These are phyloP conservation scores for Aphis craccivora DNA, from an alignment of 1,140 invertebrate species.

Conservation along the genomic window DNA sequence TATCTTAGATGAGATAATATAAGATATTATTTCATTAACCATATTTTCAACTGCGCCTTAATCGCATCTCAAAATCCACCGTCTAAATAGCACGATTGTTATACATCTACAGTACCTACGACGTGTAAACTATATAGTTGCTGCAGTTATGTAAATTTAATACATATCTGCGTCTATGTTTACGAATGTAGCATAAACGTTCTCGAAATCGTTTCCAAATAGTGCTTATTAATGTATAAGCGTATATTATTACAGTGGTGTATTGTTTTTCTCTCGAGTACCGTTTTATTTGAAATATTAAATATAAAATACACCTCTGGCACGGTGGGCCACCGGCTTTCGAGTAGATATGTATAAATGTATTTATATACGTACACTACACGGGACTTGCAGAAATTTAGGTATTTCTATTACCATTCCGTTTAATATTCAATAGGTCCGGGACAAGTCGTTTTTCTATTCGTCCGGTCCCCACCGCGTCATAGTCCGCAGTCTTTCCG, in stretches of 20 bases:
- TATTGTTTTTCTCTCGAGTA: neutral
- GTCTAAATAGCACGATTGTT: neutral
- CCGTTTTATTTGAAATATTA: neutral
- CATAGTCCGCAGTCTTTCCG: neutral
- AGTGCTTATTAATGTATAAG: neutral
- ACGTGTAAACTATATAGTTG: neutral
- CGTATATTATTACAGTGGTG: neutral
- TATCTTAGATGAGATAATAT: neutral
- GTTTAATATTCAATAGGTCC: slow-evolving; percentile 30
- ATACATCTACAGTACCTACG: neutral
- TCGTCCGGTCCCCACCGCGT: neutral
- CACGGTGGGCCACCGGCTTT: neutral
- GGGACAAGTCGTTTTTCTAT: neutral
- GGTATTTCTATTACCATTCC: neutral
- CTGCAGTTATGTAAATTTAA: slow-evolving; percentile 1
- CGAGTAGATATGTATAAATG: neutral
- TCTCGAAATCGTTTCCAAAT: neutral
- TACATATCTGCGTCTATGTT: neutral
- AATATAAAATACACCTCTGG: neutral
- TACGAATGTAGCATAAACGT: neutral
- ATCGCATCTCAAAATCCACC: neutral
- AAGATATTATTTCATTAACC: neutral
- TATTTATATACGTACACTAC: too few species aligned
- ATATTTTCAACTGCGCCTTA: neutral
- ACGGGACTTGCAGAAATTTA: neutral